A percentile compares a stretch with the other conserved stretches of the same genome.
Evolutionary conservation across 2,888 invertebrate genomes (phyloP).

Genomic region (Panorpa germanica): DNA sequence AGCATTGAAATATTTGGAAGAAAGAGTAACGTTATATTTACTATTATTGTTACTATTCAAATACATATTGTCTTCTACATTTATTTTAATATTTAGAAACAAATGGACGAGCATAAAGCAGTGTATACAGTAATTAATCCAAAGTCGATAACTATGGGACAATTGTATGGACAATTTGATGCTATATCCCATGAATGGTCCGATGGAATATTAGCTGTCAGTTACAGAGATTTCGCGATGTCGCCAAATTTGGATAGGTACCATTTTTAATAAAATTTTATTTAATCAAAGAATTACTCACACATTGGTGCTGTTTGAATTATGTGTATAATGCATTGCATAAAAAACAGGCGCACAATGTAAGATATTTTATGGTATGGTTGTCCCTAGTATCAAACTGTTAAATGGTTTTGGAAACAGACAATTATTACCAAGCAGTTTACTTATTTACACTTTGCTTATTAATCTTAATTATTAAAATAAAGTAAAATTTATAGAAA

Average conservation of each 20-base stretch:
- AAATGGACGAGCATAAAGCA: conserved; percentile 56
- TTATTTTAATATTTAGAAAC: conserved; percentile 27
- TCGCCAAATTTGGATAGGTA: too few species aligned
- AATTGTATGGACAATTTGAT: conserved; percentile 89
- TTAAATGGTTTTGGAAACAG: conserved; percentile 73
- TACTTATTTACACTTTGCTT: too few species aligned
- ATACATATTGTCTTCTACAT: conserved; percentile 1
- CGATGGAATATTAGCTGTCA: conserved; percentile 73
- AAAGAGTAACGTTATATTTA: too few species aligned
- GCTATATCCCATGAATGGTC: conserved; percentile 89
- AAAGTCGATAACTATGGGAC: conserved; percentile 89
- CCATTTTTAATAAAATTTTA: too few species aligned
- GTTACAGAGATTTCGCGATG: conserved; percentile 61
- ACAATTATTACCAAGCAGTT: too few species aligned
- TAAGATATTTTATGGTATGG: too few species aligned
- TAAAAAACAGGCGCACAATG: too few species aligned
- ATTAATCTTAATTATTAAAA: too few species aligned
- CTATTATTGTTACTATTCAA: too few species aligned
- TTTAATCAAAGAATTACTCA: too few species aligned
- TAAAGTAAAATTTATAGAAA: conserved; percentile 61
- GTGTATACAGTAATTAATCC: conserved; percentile 78
- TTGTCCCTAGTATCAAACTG: conserved; percentile 84
- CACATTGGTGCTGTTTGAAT: too few species aligned
- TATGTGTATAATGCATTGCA: too few species aligned
- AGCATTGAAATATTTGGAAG: conserved; percentile 54